These are phyloP conservation scores for Troglohyphantes excavatus DNA, from an alignment of 2,888 invertebrate species.

Conservation along the genomic window DNA sequence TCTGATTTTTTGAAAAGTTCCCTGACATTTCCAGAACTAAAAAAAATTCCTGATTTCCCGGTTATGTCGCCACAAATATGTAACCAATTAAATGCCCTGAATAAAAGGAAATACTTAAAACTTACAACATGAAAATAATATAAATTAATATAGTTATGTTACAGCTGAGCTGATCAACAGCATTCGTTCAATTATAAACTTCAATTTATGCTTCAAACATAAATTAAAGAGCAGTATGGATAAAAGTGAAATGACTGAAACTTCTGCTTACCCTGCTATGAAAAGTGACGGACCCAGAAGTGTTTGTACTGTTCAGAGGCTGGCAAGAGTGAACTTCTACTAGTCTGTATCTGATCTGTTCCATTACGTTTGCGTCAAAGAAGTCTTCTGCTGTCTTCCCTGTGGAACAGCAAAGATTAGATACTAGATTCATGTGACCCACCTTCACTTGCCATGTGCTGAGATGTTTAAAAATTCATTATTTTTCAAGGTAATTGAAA, in stretches of 20 bases:
- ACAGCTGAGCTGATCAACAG: too few relatives aligned
- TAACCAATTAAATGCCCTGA: neutral
- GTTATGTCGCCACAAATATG: too few relatives aligned
- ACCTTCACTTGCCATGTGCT: slow-evolving; percentile 24
- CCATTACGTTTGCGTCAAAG: slow-evolving; percentile 96
- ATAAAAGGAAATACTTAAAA: neutral
- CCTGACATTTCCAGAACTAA: too few relatives aligned
- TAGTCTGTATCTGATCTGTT: slow-evolving; percentile 92
- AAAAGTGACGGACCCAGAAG: slow-evolving; percentile 82
- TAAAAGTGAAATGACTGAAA: neutral
- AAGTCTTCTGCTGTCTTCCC: slow-evolving; percentile 88
- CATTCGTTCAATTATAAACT: too few relatives aligned
- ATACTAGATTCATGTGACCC: neutral
- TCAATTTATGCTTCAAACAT: neutral
- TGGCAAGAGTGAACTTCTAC: slow-evolving; percentile 84
- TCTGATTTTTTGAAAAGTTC: too few relatives aligned
- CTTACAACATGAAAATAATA: neutral
- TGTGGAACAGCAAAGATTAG: slow-evolving; percentile 39
- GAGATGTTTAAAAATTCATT: slow-evolving; percentile 39
- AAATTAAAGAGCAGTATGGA: neutral
- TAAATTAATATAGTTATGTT: neutral
- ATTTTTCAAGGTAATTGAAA: too few relatives aligned
- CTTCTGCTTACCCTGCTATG: slow-evolving; percentile 82
- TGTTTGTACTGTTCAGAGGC: slow-evolving; percentile 81
- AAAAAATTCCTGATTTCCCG: too few relatives aligned